phyloP scores from a whole-genome alignment of 2,888 invertebrate genomes.

The Diaperis boleti region DNA sequence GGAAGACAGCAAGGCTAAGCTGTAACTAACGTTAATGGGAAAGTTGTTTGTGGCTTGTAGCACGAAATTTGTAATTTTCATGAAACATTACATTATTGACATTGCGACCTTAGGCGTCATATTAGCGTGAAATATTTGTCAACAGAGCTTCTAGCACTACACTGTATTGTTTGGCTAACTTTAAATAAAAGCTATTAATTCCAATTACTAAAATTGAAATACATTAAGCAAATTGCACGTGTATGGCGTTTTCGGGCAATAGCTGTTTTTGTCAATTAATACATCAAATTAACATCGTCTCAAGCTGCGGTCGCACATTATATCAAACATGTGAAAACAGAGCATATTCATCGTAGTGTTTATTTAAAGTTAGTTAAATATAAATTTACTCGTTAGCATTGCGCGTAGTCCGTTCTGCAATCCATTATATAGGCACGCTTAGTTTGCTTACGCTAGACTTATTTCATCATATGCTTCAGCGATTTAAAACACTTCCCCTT shows the following conservation, averaged over 20 bases:
- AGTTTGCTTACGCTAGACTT: conserved; percentile 43
- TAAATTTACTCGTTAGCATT: conserved; percentile 39
- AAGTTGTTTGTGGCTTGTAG: conserved; percentile 25
- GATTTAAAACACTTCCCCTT: conserved; percentile 43
- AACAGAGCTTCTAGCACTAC: conserved; percentile 10
- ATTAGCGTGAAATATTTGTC: conserved; percentile 29
- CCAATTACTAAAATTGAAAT: conserved; percentile 35
- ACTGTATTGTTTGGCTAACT: conserved; percentile 27
- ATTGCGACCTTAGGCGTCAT: conserved; percentile 28
- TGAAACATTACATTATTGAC: conserved; percentile 33
- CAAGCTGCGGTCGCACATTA: conserved; percentile 10
- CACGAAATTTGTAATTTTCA: conserved; percentile 20
- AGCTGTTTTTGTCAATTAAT: conserved; percentile 25
- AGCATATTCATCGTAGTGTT: conserved; percentile 31
- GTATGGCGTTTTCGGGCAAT: conserved; percentile 22
- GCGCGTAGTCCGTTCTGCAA: conserved; percentile 39
- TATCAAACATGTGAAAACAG: conserved; percentile 13
- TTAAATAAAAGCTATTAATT: conserved; percentile 34
- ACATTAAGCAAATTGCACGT: conserved; percentile 36
- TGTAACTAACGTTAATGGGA: conserved; percentile 20
- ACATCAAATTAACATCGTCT: conserved; percentile 28
- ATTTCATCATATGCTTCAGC: conserved; percentile 42
- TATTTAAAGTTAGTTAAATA: conserved; percentile 44
- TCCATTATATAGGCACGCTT: conserved; percentile 42
- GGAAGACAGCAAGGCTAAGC: not conserved